Evolutionary conservation across 2,888 invertebrate genomes (phyloP), one percentile per base, ranked within the genome.

Genomic region (Rotaria sp.): DNA sequence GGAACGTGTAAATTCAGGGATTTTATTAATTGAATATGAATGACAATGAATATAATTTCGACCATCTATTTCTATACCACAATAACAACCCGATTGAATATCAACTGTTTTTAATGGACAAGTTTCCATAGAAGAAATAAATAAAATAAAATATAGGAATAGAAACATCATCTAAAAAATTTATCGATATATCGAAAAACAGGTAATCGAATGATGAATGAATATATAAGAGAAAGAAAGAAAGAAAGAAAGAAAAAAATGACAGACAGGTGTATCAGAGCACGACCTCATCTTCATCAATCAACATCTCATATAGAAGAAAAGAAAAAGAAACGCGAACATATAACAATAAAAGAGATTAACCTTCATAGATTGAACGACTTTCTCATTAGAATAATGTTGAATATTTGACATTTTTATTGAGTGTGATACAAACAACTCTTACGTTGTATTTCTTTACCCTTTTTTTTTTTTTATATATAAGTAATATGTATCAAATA

Each of bases 61-160:
- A 26, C 80, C 80, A 45, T 80, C 80, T 8, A 45, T 80, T 80
- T 80, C 80, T 10, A 80, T 80, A n/a, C 80, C 80, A n/a, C 80
- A 80, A 80, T 80, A 80, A 35, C 80, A 80, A 45, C 80, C 80
- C 26, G 80, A n/a, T 13, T 35, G 45, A 80, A 38, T 80, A 45
- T 80, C 45, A 45, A 80, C 80, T 4, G 45, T 80, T 80, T 80
- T 80, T 26, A 80, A 80, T n/a, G 80, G 80, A 80, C 80, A 80
- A 13, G 45, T 38, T 80, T 80, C 26, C 26, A 45, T 67, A 4
- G 21, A 67, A 5, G 67, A 67, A 67, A 67, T 67, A 67, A 67
- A 67, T 67, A 67, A 8, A 67, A 35, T 5, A 30, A 35, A 67
- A 35, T 30, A 35, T 5, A 18, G 35, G 18, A 35, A 67, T 18